Conservation (phyloP, 2,797 vertebrate species). For the Jordanella pulchra region DNA sequence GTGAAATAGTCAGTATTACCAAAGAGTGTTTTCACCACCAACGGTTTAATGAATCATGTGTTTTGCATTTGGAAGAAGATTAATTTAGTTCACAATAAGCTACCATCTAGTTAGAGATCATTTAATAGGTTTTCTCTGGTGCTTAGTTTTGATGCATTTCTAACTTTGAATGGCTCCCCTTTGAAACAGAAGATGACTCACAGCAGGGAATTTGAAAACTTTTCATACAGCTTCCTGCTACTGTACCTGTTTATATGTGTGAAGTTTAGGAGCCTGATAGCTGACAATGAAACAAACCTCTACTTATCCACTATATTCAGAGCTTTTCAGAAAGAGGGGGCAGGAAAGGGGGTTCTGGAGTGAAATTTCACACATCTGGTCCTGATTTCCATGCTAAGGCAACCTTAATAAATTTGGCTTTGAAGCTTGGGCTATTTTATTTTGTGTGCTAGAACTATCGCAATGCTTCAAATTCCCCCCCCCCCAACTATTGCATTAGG, state of each 20-base stretch:
- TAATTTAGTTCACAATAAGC: not conserved
- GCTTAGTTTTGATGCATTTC: not conserved
- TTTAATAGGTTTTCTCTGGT: not conserved
- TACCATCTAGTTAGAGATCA: not conserved
- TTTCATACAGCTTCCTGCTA: not conserved
- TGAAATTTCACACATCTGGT: conserved; percentile 86
- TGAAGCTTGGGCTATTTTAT: conserved; percentile 89
- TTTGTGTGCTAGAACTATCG: conserved; percentile 87
- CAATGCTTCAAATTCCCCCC: conserved; percentile 81
- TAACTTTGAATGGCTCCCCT: not conserved
- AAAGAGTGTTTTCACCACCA: not conserved
- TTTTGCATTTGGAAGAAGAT: not conserved
- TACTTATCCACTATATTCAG: conserved; percentile 53
- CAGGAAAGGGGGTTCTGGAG: conserved; percentile 64
- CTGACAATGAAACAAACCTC: conserved; percentile 43
- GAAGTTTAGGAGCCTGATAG: conserved; percentile 41
- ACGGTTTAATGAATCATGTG: not conserved
- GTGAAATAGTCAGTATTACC: not conserved
- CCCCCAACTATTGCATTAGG: conserved; percentile 84
- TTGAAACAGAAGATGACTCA: not conserved
- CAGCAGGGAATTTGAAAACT: not conserved
- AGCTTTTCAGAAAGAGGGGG: conserved; percentile 39
- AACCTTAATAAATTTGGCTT: conserved; percentile 90
- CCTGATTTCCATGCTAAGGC: conserved; percentile 89
- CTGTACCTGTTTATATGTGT: conserved; percentile 29